Evolutionary conservation across 2,113 vertebrate genomes (phyloP), one percentile per base, ranked within the genome.

Genomic region (Phyllostomus hastatus): DNA sequence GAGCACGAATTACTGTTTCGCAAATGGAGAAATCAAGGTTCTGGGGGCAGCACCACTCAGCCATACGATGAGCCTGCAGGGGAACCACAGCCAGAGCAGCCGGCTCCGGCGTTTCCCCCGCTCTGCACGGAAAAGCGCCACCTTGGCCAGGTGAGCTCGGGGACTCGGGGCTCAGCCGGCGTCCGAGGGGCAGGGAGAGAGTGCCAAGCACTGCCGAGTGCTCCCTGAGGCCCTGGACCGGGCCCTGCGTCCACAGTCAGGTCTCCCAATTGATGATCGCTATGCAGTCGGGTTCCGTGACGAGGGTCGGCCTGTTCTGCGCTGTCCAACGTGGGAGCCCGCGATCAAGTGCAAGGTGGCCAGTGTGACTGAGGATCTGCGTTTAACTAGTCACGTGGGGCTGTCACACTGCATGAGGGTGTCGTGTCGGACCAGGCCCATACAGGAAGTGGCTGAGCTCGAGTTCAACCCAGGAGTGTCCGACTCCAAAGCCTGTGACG

Each of bases 21-120:
- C 67, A 64, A 8, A 19, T 43, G 43, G 41, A 72, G 82, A 92
- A 75, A 38, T 0, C 28, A 48, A 75, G 69, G 64, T 33, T 64
- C 69, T 28, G 6, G 26, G 70, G 64, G 10, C 22, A 7, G 14
- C 11, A 0, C 52, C 26, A 0, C 72, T 38, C 0, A 0, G 22
- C 70, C 35, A 57, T 31, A 0, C 1, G 0, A 33, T 5, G 10
- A 72, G 31, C 38, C 75, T 2, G 52, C 1, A 19, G 46, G 50
- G 46, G 64, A 54, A 20, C 24, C 6, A 2, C 50, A 1, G 26
- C 50, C 80, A 6, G 31, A 26, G 48, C 70, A 67, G 46, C 84
- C 57, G 46, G 46, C 26, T 75, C 84, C n/a, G 2, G 48, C 75
- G 16, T 10, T 2, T 1, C 10, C 0, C n/a, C 80, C 57, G 11